Evolutionary conservation across 2,888 invertebrate genomes (phyloP), one percentile per base, ranked within the genome.

Genomic region (Agonopterix arenella): DNA sequence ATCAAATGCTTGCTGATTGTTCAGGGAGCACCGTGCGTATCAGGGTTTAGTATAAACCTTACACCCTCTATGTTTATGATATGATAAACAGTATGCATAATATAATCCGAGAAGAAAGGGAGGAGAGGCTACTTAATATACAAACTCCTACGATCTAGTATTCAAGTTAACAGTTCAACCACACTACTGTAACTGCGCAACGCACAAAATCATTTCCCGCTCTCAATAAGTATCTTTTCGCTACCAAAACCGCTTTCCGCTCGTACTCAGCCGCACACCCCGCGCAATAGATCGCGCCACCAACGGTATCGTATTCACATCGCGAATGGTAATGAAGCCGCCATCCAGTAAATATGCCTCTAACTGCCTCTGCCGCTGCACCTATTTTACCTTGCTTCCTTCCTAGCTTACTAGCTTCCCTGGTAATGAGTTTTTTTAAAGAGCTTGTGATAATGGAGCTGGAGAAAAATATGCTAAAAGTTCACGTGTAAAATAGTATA

Each of bases 261-360:
- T 47, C 18, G 8, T 2, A 4, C n/a, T 11, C 11, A 9, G 36
- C 44, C 28, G 45, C 50, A 47, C 44, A 28, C 36, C 8, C 50
- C 47, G 11, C 48, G 50, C 51, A 50, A 52, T 51, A 55, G 52
- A 52, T 55, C 52, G 49, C 43, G 5, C 7, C 47, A 16, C 43
- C 47, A 49, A 49, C 49, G 54, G 48, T 48, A 48, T 53, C 52
- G 52, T 43, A 46, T 53, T 47, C 55, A 41, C 53, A 51, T 53
- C 45, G 52, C 51, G 44, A 52, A 56, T 54, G 54, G 53, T 54
- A 56, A 56, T 56, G 56, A 56, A 54, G 48, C 52, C 45, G 36
- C 44, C 42, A 45, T 48, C 41, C 48, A 46, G 51, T 53, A 53
- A 53, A 53, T 53, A 53, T 53, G 53, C 43, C 44, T 45, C 45